Evolutionary conservation across 2,113 vertebrate genomes (phyloP).

Genomic region (Noturus placidus): DNA sequence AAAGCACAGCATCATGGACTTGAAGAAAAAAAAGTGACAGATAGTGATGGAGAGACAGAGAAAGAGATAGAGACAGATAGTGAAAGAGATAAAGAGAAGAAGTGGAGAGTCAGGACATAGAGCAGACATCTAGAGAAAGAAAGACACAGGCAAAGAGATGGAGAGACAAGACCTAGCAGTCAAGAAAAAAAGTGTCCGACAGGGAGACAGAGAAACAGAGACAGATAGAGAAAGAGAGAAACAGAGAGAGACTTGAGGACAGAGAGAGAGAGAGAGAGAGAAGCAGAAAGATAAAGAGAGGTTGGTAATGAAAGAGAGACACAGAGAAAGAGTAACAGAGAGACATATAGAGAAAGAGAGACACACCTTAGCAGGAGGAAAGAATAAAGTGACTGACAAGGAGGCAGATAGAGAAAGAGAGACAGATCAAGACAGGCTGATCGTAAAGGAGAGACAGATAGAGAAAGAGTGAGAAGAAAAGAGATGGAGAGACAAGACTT

Average conservation of each 20-base stretch:
- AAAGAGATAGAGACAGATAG: not conserved
- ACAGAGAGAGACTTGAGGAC: no score
- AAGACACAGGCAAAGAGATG: not conserved
- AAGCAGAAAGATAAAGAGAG: no score
- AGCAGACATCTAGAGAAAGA: not conserved
- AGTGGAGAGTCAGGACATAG: no score
- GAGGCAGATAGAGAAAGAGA: no score
- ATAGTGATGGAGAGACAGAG: not conserved
- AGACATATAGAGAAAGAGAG: no score
- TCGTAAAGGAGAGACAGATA: no score
- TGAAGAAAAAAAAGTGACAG: not conserved
- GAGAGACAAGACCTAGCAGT: not conserved
- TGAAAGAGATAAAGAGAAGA: not conserved
- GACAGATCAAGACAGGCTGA: not conserved
- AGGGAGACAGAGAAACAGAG: not conserved
- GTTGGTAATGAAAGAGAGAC: not conserved
- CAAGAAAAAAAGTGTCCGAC: no score
- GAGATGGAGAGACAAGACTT: no score
- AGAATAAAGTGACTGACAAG: no score
- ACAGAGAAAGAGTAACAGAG: not conserved
- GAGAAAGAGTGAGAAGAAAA: no score
- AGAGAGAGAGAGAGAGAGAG: not conserved
- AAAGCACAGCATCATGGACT: not conserved
- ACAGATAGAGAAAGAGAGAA: not conserved
- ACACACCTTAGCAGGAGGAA: no score